Base-by-base conservation (phyloP, 2,888 invertebrate genomes). In the Melipona bicolor region DNA sequence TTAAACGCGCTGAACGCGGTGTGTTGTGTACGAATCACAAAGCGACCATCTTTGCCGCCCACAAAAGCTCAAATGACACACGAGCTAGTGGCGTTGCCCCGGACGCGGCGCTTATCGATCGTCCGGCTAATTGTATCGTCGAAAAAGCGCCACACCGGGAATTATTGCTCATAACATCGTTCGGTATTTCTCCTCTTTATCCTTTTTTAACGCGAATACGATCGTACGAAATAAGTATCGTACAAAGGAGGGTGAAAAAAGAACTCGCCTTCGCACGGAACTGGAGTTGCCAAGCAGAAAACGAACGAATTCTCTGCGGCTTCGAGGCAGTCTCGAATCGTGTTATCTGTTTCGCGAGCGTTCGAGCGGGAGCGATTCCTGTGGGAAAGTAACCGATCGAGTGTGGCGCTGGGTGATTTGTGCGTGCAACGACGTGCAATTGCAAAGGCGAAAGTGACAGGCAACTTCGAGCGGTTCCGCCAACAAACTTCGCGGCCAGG, bases 1-100 rank as follows among this genome's bases (percentile, higher is more conserved):
- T 77, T 62, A 68, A 74, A 54, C 54, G 21, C n/a, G 64, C 13
- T 36, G 36, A 36, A 36, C 36, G 36, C 36, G 9, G 36, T 36
- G 27, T 64, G n/a, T n/a, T n/a, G n/a, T n/a, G n/a, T n/a, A 72
- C 81, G 81, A 83, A 75, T 85, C 79, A 81, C 86, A 87, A 85
- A 86, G 84, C 84, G 81, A 82, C 85, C 83, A 87, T 86, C 87
- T 83, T 86, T 84, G 52, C 70, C 56, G 62, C n/a, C 77, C 69
- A 79, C 87, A 79, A 86, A 87, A 83, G 85, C 82, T 77, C 88
- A 81, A 89, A 85, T 84, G 86, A 86, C 87, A 86, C 32, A 19
- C 69, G 79, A 52, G 65, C 50, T 72, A 64, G 59, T 69, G 76
- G 64, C 80, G 19, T 4, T 27, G 73, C 49, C 70, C 65, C 83